Evolutionary conservation across 2,797 vertebrate genomes (phyloP), one percentile per base, ranked within the genome.

Genomic region (Enteromius trimaculatus): DNA sequence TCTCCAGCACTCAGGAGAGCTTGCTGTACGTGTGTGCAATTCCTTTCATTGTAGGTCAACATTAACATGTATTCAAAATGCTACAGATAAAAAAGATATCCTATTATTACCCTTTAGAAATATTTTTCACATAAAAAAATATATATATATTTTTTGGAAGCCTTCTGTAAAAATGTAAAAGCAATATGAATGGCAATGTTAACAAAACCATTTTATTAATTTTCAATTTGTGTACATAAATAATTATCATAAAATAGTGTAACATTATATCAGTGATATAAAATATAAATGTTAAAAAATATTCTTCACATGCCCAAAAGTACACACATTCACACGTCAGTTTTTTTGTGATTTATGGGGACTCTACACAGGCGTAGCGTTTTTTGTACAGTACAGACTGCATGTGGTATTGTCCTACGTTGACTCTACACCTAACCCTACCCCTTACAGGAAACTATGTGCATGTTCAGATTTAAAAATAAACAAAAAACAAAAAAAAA

Each of bases 1-100:
- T 85, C 58, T 51, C 44, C 21, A 66, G 34, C 16, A 49, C 68
- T 51, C 83, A 51, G 64, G n/a, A 79, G 47, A 75, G 42, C 76
- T 42, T 37, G 68, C 53, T 70, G 42, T 79, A 23, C 80, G n/a
- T 66, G 78, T 65, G 75, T 68, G 80, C 44, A 39, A 47, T 66
- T 44, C 11, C 8, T 82, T 39, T 75, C 31, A 65, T 21, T 10
- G 26, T 49, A 64, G 31, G 26, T 72, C 39, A 64, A 47, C 49
- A 14, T 64, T 72, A 62, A 23, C 26, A 80, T n/a, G 26, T 62
- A 62, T 71, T 60, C 11, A 42, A 55, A 42, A 60, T 60, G 4
- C 26, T 6, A 62, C 58, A 42, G 31, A 39, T 39, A 55, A 31
- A 80, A 21, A 60, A 8, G 2, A 34, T 17, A 26, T 26, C 19